Percentiles rank a stretch among this genome's conserved stretches.
phyloP scores from a whole-genome alignment of 2,797 vertebrate genomes.

The Neosilurus hyrtlii region DNA sequence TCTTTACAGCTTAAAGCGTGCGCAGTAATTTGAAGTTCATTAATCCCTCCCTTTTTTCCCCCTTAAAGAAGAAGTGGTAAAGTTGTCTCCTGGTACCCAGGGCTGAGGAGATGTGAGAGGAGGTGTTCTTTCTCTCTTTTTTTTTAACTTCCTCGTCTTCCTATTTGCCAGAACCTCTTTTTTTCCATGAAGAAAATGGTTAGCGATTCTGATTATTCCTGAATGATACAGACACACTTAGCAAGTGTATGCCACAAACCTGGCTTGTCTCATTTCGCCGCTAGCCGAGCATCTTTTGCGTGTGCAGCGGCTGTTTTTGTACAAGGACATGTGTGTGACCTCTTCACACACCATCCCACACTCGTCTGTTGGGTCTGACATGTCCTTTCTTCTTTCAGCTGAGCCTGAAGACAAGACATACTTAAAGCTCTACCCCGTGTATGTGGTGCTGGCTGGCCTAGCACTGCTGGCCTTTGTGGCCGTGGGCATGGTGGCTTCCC shows the following conservation, averaged over 20 bases:
- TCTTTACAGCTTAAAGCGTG: constrained; percentile 98
- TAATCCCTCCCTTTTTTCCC: constrained; percentile 85
- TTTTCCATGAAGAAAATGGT: constrained; percentile 81
- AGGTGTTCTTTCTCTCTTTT: constrained; percentile 68
- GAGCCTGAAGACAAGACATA: constrained; percentile 66
- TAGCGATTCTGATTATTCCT: constrained; percentile 95
- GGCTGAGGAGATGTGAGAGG: constrained; percentile 84
- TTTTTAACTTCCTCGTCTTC: constrained; percentile 56
- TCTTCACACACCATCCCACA: constrained; percentile 59
- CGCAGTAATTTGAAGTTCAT: constrained; percentile 95
- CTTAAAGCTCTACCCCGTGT: constrained; percentile 78
- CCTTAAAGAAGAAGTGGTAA: constrained; percentile 92
- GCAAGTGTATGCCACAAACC: constrained; percentile 60
- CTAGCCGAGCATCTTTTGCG: background rate
- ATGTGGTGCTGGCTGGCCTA: constrained; percentile 76
- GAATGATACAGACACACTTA: constrained; percentile 83
- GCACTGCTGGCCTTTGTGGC: constrained; percentile 79
- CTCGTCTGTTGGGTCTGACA: constrained; percentile 59
- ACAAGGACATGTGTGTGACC: constrained; percentile 1
- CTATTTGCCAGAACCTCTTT: constrained; percentile 68
- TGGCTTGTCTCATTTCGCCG: constrained; percentile 25
- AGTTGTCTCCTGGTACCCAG: constrained; percentile 86
- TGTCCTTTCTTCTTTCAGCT: constrained; percentile 73
- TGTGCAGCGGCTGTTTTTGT: background rate
- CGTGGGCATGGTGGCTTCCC: constrained; percentile 88